phyloP scores from a whole-genome alignment of 2,113 vertebrate genomes.

The Fulmarus glacialis region DNA sequence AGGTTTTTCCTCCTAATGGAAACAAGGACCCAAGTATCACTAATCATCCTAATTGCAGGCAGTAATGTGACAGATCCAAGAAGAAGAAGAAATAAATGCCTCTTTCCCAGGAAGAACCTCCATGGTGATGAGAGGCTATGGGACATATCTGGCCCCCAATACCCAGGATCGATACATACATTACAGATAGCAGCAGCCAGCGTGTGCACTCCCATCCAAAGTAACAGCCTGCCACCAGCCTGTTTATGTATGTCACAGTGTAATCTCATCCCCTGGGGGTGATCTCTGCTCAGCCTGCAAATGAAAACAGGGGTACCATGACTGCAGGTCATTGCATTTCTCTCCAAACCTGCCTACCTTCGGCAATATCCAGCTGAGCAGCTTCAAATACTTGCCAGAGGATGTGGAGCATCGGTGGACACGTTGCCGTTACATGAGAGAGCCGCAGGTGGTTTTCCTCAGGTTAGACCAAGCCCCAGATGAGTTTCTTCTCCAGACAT shows the following conservation, averaged over 20 bases:
- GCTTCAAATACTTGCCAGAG: neutral
- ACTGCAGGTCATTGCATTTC: neutral
- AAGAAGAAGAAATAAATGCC: neutral
- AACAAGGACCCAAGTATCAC: neutral
- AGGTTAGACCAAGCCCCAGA: neutral
- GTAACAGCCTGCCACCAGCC: too few relatives aligned
- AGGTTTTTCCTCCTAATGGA: neutral
- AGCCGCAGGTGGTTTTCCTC: neutral
- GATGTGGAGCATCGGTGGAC: neutral
- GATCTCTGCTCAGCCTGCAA: neutral
- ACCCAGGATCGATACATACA: neutral
- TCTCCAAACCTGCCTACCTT: neutral
- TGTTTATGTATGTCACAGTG: neutral
- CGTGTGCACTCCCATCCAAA: too few relatives aligned
- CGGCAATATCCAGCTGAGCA: neutral
- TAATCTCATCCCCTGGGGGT: neutral
- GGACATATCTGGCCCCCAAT: neutral
- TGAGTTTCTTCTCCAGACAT: rapidly evolving
- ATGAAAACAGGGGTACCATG: neutral
- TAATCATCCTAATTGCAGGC: neutral
- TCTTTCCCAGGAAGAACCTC: neutral
- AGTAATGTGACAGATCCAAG: neutral
- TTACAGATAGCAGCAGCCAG: neutral
- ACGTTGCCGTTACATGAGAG: rapidly evolving
- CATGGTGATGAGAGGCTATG: neutral